A percentile compares a stretch with the other conserved stretches of the same genome.
phyloP scores from a whole-genome alignment of 2,113 vertebrate species.

The Synchiropus splendidus region DNA sequence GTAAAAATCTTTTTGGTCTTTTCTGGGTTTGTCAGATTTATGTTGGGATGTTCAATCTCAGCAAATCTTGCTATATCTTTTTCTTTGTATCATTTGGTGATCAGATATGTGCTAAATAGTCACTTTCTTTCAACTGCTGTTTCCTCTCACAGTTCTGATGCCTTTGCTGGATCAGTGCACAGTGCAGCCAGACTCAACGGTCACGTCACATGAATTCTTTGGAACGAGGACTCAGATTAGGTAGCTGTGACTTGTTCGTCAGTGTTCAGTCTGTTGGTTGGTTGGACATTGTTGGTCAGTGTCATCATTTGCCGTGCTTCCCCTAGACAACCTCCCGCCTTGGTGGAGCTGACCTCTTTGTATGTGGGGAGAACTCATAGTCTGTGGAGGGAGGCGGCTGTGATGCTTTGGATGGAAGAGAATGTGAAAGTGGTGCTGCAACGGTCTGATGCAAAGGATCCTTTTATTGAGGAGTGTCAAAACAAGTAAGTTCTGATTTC shows the following conservation, averaged over 20 bases:
- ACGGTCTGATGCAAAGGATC: conserved; percentile 72
- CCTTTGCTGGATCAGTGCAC: conserved; percentile 83
- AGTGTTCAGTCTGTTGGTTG: too few species aligned
- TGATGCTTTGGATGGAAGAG: conserved; percentile 88
- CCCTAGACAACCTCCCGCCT: conserved; percentile 76
- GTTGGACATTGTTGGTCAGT: not conserved
- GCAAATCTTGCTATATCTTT: too few species aligned
- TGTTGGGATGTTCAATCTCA: too few species aligned
- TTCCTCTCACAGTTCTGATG: conserved; percentile 71
- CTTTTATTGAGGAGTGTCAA: conserved; percentile 72
- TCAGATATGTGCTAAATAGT: too few species aligned
- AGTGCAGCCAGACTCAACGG: conserved; percentile 76
- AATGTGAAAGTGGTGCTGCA: conserved; percentile 72
- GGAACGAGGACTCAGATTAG: conserved; percentile 79
- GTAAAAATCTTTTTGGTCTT: too few species aligned
- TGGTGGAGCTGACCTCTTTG: conserved; percentile 80
- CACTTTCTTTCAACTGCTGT: not conserved
- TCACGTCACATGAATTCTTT: conserved; percentile 78
- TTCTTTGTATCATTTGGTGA: too few species aligned
- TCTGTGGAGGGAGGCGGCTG: conserved; percentile 81
- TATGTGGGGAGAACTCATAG: conserved; percentile 80
- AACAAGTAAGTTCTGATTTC: conserved; percentile 70
- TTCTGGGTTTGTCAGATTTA: too few species aligned
- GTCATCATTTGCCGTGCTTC: not conserved
- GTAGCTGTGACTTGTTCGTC: conserved; percentile 56